Conservation (phyloP, 2,888 invertebrate species). For the Criorhina ranunculi region DNA sequence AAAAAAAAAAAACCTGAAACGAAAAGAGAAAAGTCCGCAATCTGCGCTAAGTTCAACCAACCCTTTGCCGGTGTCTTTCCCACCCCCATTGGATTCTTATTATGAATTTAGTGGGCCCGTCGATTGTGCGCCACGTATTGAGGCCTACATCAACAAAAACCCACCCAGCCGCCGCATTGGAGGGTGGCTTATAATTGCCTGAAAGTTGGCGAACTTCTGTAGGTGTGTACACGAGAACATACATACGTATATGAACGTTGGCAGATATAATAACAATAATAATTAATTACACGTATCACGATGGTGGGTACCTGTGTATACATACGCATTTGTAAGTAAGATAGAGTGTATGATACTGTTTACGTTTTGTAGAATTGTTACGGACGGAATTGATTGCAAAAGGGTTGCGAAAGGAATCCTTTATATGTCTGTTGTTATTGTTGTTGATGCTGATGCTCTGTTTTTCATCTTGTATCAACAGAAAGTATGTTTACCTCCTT, state of each 20-base stretch:
- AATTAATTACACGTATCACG: slow-evolving; percentile 72
- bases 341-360: slow-evolving; percentile 29
- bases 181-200: slow-evolving; percentile 63
- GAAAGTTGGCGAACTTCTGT: slow-evolving; percentile 57
- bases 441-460: slow-evolving; percentile 51
- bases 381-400: neutral
- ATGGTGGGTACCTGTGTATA: slow-evolving; percentile 12
- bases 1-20: slow-evolving; percentile 11
- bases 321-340: slow-evolving; percentile 23
- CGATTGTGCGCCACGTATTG: slow-evolving; percentile 25
- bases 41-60: slow-evolving; percentile 52
- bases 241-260: slow-evolving; percentile 26
- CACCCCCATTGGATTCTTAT: slow-evolving; percentile 17
- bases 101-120: slow-evolving; percentile 18
- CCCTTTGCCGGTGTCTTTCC: slow-evolving; percentile 25
- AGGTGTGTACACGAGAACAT: neutral
- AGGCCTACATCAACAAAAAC: slow-evolving; percentile 18
- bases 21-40: slow-evolving; percentile 45
- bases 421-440: slow-evolving; percentile 39
- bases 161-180: neutral
- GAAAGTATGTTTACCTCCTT: slow-evolving; percentile 4
- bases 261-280: slow-evolving; percentile 66
- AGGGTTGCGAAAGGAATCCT: slow-evolving; percentile 19
- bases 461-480: slow-evolving; percentile 54
- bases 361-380: slow-evolving; percentile 13